Evolutionary conservation across 2,113 vertebrate genomes (phyloP).

Genomic region (Amazona vittata): DNA sequence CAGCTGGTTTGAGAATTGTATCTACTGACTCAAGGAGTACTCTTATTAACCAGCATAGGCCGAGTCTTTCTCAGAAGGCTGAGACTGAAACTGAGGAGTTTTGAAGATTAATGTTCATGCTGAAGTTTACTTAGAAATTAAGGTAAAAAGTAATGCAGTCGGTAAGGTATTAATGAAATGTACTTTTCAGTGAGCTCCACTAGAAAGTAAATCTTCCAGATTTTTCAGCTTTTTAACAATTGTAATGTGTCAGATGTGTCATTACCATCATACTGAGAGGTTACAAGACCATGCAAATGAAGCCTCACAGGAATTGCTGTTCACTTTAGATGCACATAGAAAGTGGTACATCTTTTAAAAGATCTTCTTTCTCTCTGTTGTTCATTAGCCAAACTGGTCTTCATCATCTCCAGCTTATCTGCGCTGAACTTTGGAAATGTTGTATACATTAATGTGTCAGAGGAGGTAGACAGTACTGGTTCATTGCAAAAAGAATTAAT

Average conservation of each 20-base stretch:
- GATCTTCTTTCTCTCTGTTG: constrained; percentile 2
- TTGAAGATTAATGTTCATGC: background rate
- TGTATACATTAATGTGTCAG: background rate
- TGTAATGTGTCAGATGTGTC: background rate
- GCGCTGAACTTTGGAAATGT: background rate
- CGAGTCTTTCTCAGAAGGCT: background rate
- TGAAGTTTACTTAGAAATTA: background rate
- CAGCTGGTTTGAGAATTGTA: background rate
- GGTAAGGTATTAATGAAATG: background rate
- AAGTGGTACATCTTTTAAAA: constrained; percentile 14
- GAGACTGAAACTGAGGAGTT: background rate
- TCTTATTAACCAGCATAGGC: background rate
- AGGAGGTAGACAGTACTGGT: background rate
- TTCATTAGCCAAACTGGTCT: background rate
- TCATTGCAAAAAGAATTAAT: background rate
- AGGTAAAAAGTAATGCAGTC: background rate
- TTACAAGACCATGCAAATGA: background rate
- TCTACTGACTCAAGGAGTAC: background rate
- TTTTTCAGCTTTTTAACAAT: background rate
- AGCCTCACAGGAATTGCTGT: background rate
- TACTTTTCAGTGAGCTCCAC: background rate
- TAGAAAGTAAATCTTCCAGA: background rate
- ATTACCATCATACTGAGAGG: background rate
- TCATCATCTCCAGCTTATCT: background rate
- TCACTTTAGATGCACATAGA: background rate